Base-by-base conservation (phyloP, 37 sponge, comb jelly and placozoan species). In the Petrosia ficiformis region DNA sequence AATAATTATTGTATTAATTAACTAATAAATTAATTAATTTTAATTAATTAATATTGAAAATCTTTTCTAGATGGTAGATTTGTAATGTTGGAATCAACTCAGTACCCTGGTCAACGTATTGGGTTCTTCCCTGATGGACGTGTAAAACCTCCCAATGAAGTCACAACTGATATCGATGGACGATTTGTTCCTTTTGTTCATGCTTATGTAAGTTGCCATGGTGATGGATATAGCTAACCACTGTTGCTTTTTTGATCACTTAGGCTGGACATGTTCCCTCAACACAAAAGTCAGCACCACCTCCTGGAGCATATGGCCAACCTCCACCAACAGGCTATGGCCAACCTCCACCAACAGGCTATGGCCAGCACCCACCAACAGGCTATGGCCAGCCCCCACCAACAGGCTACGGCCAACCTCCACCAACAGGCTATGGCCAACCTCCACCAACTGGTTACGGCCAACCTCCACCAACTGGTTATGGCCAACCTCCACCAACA, bases 41-140 rank as follows among this genome's bases (percentile, higher is more conserved):
- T 28, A n/a, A 28, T 32, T n/a, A 19, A 36, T 37, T 10, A 10
- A 8, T 33, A 21, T 77, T n/a, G 30, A 14, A 5, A 25, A 36
- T 21, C 60, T 31, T 5, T 22, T 42, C 29, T 34, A 70, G 78
- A 32, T 21, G 73, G 57, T 37, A 37, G 54, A 1, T 31, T 2
- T 3, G 74, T 86, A 57, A 34, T 75, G 24, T 38, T 87, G 77
- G 87, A 87, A 68, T 81, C 82, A 19, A 30, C 43, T 21, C 39
- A 38, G 34, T 72, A 60, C 42, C 87, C 82, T 71, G 81, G 81
- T 1, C 77, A 81, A 60, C 34, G 39, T 54, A 61, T 87, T 32
- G 82, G 87, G 37, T 39, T 87, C 11, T 40, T 61, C 38, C 59
- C 82, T 24, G 72, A 76, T 52, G 87, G 87, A 0, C 21, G 39